These are phyloP conservation scores for Scatophagus argus DNA, from an alignment of 2,113 vertebrate genomes.

Conservation along the genomic window DNA sequence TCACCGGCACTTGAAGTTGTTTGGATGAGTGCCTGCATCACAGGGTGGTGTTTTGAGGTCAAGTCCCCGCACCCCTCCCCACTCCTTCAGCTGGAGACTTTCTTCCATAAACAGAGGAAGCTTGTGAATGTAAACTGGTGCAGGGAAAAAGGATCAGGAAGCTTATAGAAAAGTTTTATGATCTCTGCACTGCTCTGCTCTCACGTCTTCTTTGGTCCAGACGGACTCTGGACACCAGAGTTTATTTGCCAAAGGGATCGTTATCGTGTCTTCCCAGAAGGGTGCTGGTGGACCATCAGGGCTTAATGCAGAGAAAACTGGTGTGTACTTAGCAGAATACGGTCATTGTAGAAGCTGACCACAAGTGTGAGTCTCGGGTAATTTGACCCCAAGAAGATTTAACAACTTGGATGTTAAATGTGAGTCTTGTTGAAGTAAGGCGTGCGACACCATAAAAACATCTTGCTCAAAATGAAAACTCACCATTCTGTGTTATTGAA, in stretches of 20 bases:
- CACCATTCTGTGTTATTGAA: constrained; percentile 2
- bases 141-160: constrained; percentile 31
- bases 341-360: constrained; percentile 1
- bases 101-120: constrained; percentile 69
- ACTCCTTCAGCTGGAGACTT: constrained; percentile 19
- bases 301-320: background rate
- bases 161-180: background rate
- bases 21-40: constrained; percentile 20
- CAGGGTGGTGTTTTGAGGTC: constrained; percentile 55
- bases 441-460: background rate
- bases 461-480: constrained; percentile 25
- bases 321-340: constrained; percentile 37
- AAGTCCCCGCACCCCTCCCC: background rate
- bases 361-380: background rate
- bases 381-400: background rate
- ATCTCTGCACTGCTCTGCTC: background rate
- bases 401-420: background rate
- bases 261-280: constrained; percentile 9
- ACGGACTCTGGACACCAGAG: background rate
- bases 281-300: constrained; percentile 21
- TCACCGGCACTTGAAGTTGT: constrained; percentile 40
- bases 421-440: background rate
- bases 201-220: background rate
- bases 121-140: constrained; percentile 56
- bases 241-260: constrained; percentile 44